A percentile compares a stretch with the other conserved stretches of the same genome.
phyloP scores from a whole-genome alignment of 2,888 invertebrate genomes.

The Stegophylla sp. region DNA sequence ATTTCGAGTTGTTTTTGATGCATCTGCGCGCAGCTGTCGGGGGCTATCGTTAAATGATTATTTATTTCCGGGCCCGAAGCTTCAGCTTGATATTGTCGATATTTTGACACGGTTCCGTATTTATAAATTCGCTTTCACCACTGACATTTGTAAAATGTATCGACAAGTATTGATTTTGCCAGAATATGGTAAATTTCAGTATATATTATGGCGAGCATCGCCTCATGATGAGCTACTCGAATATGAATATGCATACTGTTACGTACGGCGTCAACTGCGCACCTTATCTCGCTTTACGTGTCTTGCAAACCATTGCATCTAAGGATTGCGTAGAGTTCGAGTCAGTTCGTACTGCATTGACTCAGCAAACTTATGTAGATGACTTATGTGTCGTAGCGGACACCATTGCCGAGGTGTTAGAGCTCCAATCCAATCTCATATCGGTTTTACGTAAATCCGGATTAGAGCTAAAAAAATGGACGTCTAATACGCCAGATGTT shows the following conservation, averaged over 20 bases:
- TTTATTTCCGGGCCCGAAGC: conserved; percentile 63
- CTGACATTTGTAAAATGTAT: conserved; percentile 60
- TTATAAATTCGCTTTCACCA: neutral
- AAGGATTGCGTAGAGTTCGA: conserved; percentile 61
- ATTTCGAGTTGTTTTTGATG: conserved; percentile 62
- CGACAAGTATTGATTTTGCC: conserved; percentile 56
- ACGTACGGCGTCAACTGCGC: conserved; percentile 62
- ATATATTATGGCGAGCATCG: conserved; percentile 62
- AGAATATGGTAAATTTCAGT: conserved; percentile 61
- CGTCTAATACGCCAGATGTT: neutral
- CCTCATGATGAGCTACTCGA: conserved; percentile 58
- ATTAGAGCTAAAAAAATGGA: neutral
- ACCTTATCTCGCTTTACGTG: conserved; percentile 61
- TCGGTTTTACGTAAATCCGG: neutral
- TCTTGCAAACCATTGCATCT: conserved; percentile 61
- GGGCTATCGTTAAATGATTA: conserved; percentile 63
- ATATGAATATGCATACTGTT: conserved; percentile 61
- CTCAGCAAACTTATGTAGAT: conserved; percentile 62
- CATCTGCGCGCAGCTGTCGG: conserved; percentile 57
- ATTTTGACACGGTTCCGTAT: conserved; percentile 34
- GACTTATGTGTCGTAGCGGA: conserved; percentile 61
- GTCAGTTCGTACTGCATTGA: conserved; percentile 59
- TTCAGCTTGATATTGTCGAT: conserved; percentile 63
- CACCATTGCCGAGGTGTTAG: conserved; percentile 60
- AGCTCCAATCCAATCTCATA: conserved; percentile 44